phyloP scores from a whole-genome alignment of 2,113 vertebrate species.

The Bettongia penicillata region DNA sequence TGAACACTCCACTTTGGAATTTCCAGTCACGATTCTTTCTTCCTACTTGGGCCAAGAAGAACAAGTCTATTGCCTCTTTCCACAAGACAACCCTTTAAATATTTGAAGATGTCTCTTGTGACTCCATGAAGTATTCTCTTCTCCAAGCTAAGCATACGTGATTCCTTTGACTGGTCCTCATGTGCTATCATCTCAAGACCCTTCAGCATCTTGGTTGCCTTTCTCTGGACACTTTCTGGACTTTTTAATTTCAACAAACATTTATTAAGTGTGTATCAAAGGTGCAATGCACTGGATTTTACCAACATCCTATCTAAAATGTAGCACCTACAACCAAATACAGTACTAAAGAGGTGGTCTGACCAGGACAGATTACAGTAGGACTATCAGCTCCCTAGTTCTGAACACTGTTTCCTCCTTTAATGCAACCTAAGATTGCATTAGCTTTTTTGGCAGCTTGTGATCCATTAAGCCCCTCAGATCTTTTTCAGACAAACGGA shows the following conservation, averaged over 20 bases:
- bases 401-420: not conserved
- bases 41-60: not conserved
- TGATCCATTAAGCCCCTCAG: not conserved
- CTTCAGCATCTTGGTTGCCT: not conserved
- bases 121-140: not conserved
- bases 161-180: not conserved
- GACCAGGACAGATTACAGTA: not conserved
- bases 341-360: not conserved
- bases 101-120: not conserved
- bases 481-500: not conserved
- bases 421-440: not conserved
- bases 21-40: not conserved
- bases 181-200: not conserved
- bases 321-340: not conserved
- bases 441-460: not conserved
- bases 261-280: not conserved
- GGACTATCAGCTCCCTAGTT: not conserved
- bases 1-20: not conserved
- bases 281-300: not conserved
- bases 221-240: not conserved
- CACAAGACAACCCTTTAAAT: not conserved
- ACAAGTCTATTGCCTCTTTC: not conserved
- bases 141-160: not conserved
- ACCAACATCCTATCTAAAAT: not conserved
- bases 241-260: not conserved